Percentiles rank a stretch among this genome's conserved stretches.
These are phyloP conservation scores for Heteromormyrus szaboi DNA, from an alignment of 2,797 vertebrate genomes.

Conservation along the genomic window DNA sequence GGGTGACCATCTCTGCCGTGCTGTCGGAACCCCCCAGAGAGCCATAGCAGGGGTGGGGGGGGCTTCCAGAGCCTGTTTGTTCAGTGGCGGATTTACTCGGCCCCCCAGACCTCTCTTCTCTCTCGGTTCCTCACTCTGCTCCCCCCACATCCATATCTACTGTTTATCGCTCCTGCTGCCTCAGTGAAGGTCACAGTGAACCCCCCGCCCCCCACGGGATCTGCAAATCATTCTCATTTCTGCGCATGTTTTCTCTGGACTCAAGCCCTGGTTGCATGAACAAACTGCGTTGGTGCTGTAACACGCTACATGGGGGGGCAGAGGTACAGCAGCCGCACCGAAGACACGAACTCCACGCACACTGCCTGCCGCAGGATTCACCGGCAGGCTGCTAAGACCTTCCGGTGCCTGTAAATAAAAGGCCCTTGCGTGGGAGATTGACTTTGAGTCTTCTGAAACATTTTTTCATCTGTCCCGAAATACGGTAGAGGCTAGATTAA, in stretches of 20 bases:
- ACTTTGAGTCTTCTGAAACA: background rate
- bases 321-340: background rate
- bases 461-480: background rate
- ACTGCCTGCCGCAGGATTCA: background rate
- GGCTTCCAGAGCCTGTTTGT: background rate
- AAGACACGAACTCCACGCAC: background rate
- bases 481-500: background rate
- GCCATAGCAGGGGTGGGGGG: background rate
- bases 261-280: background rate
- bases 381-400: background rate
- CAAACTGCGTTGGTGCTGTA: background rate
- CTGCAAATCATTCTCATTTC: background rate
- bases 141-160: background rate
- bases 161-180: constrained; percentile 24
- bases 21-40: background rate
- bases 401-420: background rate
- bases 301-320: background rate
- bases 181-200: constrained; percentile 40
- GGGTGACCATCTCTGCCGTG: background rate
- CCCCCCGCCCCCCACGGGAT: background rate
- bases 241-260: background rate
- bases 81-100: background rate
- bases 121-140: background rate
- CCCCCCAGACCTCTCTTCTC: background rate
- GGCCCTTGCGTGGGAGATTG: background rate